phyloP scores from a whole-genome alignment of 2,797 vertebrate species.

The Limnodromus scolopaceus region DNA sequence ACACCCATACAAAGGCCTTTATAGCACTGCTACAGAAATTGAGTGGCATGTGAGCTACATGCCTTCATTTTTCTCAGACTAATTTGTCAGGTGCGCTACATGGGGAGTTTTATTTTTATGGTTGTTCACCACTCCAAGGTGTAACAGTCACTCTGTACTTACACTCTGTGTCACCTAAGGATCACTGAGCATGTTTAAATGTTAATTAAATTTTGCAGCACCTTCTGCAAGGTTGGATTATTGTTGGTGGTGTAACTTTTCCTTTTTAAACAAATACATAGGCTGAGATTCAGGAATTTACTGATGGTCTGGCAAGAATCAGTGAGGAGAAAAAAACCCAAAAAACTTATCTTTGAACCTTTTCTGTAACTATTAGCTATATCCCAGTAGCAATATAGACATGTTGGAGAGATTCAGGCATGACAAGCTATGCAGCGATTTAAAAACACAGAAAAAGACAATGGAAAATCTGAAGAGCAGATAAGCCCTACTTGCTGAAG shows the following conservation, averaged over 20 bases:
- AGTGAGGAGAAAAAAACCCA: neutral
- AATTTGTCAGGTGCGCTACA: neutral
- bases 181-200: neutral
- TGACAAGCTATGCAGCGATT: neutral
- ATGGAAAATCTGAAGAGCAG: neutral
- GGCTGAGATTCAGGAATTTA: neutral
- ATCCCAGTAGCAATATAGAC: neutral
- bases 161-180: neutral
- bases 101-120: neutral
- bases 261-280: neutral
- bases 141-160: neutral
- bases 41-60: neutral
- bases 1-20: neutral
- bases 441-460: neutral
- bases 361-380: neutral
- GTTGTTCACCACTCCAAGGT: neutral
- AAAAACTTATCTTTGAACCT: neutral
- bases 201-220: neutral
- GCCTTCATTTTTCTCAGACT: neutral
- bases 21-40: neutral
- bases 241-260: neutral
- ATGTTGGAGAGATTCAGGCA: neutral
- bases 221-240: neutral
- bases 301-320: neutral
- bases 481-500: neutral